Conservation (phyloP, 1,140 invertebrate species). For the Cydia strobilella region DNA sequence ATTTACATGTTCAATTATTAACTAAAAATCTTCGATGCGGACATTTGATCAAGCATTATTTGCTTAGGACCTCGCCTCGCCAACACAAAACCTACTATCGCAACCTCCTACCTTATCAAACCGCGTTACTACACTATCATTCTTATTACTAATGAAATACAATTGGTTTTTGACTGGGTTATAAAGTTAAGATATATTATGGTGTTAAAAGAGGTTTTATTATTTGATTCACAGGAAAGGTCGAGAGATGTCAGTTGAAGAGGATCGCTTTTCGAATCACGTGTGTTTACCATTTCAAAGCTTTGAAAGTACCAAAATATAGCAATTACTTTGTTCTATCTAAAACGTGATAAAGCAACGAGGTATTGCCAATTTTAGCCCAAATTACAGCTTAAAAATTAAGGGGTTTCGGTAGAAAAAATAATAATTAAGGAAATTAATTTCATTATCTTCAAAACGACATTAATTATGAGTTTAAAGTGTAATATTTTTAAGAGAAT, state of each 20-base stretch:
- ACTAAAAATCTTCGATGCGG: not conserved
- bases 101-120: not conserved
- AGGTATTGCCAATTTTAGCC: no score
- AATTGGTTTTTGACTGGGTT: not conserved
- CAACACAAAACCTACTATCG: not conserved
- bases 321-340: not conserved
- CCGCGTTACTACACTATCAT: not conserved
- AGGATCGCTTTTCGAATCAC: slow-evolving; percentile 25
- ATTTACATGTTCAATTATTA: slow-evolving; percentile 6
- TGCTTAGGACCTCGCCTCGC: not conserved
- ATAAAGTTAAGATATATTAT: not conserved
- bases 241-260: slow-evolving; percentile 24
- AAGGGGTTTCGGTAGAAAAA: no score
- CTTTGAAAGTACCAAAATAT: not conserved
- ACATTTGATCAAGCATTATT: slow-evolving; percentile 17
- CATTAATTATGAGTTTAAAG: no score
- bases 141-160: not conserved
- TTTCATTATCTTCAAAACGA: no score
- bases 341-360: not conserved
- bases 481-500: no score
- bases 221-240: slow-evolving; percentile 16
- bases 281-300: slow-evolving; percentile 22
- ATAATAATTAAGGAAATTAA: no score
- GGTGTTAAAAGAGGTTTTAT: not conserved
- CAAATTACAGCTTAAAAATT: no score